Evolutionary conservation across 2,113 vertebrate species (phyloP), one percentile per base, ranked within the genome.

Genomic region (Cryptotis parvus): DNA sequence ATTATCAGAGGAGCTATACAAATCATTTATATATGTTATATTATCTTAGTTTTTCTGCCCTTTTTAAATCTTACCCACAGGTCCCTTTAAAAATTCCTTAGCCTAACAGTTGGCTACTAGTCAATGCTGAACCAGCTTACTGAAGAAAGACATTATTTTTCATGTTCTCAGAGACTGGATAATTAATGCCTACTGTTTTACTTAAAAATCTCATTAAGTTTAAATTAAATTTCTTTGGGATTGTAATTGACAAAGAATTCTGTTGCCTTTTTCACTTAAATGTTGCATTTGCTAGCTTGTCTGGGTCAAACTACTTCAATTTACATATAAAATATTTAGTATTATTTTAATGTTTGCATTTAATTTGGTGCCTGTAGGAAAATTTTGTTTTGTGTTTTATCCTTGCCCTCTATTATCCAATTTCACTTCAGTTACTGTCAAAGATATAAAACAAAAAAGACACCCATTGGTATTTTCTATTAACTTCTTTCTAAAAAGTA

Each of bases 121-220:
- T 87, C 89, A 94, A 78, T 91, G 83, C 52, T 79, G 87, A 95
- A 83, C 2, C 35, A 88, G 24, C 73, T 97, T 96, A 58, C 41
- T 97, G 16, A 87, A 37, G 18, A 96, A 84, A 1, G 66, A 18
- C 6, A 84, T 39, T 95, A 91, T 94, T 97, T 97, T 88, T 65
- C n/a, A 82, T 95, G 89, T 97, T 68, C 70, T 74, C 92, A 9
- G 70, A 96, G 95, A 92, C n/a, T 75, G 61, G 24, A 92, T 72
- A 95, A 95, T 80, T 72, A 95, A 95, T 76, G 65, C 92, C 58
- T 88, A 97, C 94, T 94, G 76, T 39, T 96, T 96, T 90, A 90
- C 69, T 91, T 96, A 74, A 96, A 96, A 87, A 84, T 93, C 52
- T 92, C 96, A 96, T 96, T 93, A 97, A 95, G 63, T 96, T 97